Base-by-base conservation (phyloP, 2,888 invertebrate species). In the Cephus runcator region DNA sequence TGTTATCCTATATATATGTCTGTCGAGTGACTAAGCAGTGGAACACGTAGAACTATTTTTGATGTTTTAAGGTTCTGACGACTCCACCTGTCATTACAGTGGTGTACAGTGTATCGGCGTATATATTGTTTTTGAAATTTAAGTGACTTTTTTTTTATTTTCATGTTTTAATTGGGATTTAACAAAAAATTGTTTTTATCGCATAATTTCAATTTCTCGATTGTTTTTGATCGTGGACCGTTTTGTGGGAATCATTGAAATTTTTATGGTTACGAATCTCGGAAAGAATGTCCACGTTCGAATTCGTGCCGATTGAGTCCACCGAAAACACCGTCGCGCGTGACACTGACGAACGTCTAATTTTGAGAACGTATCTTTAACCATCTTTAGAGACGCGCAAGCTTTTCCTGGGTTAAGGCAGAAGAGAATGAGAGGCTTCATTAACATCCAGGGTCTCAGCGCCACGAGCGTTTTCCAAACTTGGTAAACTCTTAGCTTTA, bases 291-390 rank as follows among this genome's bases (percentile, higher is more conserved):
- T 56, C 2, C 56, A 9, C 23, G 23, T 56, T 56, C 23, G 23
- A 56, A 56, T 56, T 56, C 56, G 56, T 56, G 56, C 23, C 56
- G 9, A 56, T 56, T 23, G 23, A 23, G 23, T 56, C 9, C 9
- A 56, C 2, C 9, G 23, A 56, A 56, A 71, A 71, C 31, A 31
- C 3, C 31, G 71, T 31, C 2, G 36, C 74, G 35, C 74, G 74
- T 35, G 74, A 74, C 23, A 35, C 23, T n/a, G 74, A 74, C 74
- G 74, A n/a, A 35, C 35, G n/a, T 74, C 74, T 74, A 74, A 74
- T 74, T 74, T 36, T 36, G 74, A 35, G 35, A 35, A 23, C 35
- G 74, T 12, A 36, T 74, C 74, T 74, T 36, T 30, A 23, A 34
- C 31, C 33, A 12, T 23, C 23, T 56, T 56, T 23, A 56, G 56